Evolutionary conservation across 2,888 invertebrate genomes (phyloP).

Genomic region (Phania funesta): DNA sequence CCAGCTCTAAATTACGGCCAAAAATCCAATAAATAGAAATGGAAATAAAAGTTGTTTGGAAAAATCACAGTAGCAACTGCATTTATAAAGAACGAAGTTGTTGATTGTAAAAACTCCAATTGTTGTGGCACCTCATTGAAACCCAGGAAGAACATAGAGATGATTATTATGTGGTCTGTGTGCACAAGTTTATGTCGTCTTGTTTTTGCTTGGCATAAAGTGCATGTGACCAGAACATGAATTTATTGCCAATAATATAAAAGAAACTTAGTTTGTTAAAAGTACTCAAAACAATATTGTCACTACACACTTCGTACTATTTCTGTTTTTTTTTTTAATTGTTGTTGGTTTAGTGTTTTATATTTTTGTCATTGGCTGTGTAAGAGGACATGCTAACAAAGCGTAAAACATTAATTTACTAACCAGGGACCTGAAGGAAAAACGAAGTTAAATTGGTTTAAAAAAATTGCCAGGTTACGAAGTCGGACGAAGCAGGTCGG

Average conservation of each 20-base stretch:
- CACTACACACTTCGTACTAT: conserved; percentile 36
- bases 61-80: conserved; percentile 21
- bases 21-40: conserved; percentile 21
- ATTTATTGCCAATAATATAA: conserved; percentile 50
- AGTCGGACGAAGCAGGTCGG: too few species aligned
- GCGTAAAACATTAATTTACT: too few species aligned
- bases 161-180: conserved; percentile 42
- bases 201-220: not conserved
- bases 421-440: too few species aligned
- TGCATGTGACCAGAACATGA: conserved; percentile 49
- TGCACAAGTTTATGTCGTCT: conserved; percentile 2
- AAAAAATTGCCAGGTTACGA: too few species aligned
- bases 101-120: not conserved
- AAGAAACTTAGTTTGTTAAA: conserved; percentile 30
- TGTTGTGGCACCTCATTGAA: conserved; percentile 25
- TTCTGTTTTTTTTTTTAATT: not conserved
- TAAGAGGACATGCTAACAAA: too few species aligned
- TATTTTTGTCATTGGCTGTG: too few species aligned
- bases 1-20: conserved; percentile 35
- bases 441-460: too few species aligned
- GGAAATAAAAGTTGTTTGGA: not conserved
- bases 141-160: not conserved
- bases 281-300: conserved; percentile 57
- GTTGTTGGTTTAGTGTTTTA: too few species aligned
- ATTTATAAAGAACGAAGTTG: not conserved